phyloP scores from a whole-genome alignment of 1,140 invertebrate genomes.

The Drosophila pectinifera region DNA sequence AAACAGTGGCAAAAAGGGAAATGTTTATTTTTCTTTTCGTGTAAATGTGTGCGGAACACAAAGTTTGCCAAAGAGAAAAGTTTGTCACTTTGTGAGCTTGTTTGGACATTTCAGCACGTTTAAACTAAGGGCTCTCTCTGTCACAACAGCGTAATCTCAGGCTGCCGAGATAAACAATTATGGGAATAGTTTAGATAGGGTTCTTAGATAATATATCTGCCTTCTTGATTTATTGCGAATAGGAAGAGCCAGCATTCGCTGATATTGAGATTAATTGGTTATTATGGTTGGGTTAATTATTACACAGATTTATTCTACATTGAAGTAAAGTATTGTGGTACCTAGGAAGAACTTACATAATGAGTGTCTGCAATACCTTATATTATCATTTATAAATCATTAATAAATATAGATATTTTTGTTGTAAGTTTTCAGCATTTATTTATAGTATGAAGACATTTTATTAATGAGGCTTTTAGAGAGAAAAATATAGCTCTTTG shows the following conservation, averaged over 20 bases:
- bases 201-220: neutral
- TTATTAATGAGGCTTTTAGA: neutral
- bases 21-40: constrained; percentile 14
- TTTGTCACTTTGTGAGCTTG: constrained; percentile 40
- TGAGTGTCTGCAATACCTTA: too few relatives aligned
- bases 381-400: too few relatives aligned
- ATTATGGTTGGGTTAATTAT: neutral
- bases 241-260: neutral
- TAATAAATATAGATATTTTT: neutral
- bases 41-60: constrained; percentile 25
- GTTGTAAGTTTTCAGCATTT: neutral
- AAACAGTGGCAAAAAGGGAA: constrained; percentile 19
- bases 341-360: too few relatives aligned
- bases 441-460: neutral
- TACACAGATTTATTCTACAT: neutral
- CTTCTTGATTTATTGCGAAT: constrained; percentile 17
- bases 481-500: neutral
- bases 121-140: constrained; percentile 30
- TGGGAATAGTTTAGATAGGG: constrained; percentile 29
- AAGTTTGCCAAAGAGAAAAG: constrained; percentile 45
- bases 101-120: constrained; percentile 40
- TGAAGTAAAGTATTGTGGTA: too few relatives aligned
- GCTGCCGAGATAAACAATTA: constrained; percentile 34
- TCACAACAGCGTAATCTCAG: constrained; percentile 15
- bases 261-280: constrained; percentile 6